Conservation (phyloP, 2,797 vertebrate species). For the Spondyliosoma cantharus region DNA sequence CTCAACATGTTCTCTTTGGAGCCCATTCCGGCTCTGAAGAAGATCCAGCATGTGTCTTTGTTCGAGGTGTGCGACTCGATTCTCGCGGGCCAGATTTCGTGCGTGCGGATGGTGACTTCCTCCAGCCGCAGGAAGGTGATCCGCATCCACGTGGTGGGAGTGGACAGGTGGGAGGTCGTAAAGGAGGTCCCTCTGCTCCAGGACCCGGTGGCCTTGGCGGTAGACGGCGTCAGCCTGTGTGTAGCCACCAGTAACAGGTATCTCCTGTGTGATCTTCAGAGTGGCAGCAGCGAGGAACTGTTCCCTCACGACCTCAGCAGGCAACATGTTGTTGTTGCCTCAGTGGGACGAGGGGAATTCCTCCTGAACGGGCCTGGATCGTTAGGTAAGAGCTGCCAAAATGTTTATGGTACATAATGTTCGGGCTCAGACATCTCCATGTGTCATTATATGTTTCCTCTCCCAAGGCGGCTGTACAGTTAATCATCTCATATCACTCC, state of each 20-base stretch:
- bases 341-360: constrained; percentile 77
- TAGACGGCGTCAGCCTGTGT: constrained; percentile 71
- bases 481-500: constrained; percentile 41
- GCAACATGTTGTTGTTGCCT: constrained; percentile 64
- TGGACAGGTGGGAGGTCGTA: constrained; percentile 79
- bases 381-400: constrained; percentile 74
- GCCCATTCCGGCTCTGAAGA: constrained; percentile 71
- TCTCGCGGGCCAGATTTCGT: not conserved
- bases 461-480: constrained; percentile 22
- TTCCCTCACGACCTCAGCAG: constrained; percentile 74
- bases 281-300: constrained; percentile 71
- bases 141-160: constrained; percentile 71
- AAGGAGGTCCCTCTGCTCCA: constrained; percentile 74
- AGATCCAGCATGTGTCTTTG: constrained; percentile 77
- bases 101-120: constrained; percentile 71
- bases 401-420: constrained; percentile 26
- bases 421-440: constrained; percentile 3
- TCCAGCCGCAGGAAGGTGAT: constrained; percentile 75
- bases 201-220: constrained; percentile 74
- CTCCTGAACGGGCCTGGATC: constrained; percentile 81
- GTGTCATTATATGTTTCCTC: constrained; percentile 20
- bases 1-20: constrained; percentile 84
- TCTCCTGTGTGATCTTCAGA: constrained; percentile 75
- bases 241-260: constrained; percentile 77
- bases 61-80: constrained; percentile 63